Percentiles rank a stretch among this genome's conserved stretches.
Evolutionary conservation across 2,888 invertebrate species (phyloP).

Genomic region (Orchesella flavescens): DNA sequence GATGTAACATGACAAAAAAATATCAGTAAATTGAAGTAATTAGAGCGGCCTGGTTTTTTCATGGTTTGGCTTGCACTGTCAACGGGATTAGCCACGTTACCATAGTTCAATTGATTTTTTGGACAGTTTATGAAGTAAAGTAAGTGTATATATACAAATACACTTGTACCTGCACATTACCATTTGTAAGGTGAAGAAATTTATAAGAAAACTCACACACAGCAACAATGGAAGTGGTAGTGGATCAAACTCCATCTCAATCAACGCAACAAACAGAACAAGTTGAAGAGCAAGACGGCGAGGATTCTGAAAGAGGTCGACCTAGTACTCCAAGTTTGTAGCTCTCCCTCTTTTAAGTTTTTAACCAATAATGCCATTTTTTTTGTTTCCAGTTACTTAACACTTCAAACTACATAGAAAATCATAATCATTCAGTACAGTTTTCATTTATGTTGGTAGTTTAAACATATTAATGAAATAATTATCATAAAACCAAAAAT

Average conservation of each 20-base stretch:
- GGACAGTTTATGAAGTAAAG: neutral
- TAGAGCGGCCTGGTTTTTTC: too few species aligned
- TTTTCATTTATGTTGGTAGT: neutral
- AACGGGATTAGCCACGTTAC: neutral
- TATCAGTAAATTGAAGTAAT: neutral
- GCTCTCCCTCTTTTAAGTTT: conserved; percentile 41
- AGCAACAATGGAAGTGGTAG: conserved; percentile 17
- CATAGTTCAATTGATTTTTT: neutral
- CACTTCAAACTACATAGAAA: too few species aligned
- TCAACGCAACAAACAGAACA: conserved; percentile 21
- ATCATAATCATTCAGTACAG: neutral
- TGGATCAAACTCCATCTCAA: neutral
- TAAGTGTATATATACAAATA: too few species aligned
- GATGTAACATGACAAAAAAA: neutral
- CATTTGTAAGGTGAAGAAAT: neutral
- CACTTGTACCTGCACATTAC: too few species aligned
- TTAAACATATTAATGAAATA: too few species aligned
- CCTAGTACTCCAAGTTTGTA: conserved; percentile 70
- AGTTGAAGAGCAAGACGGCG: conserved; percentile 42
- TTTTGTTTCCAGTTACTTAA: neutral
- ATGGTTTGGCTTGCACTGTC: neutral
- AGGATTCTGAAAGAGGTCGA: conserved; percentile 65
- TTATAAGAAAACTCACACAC: neutral
- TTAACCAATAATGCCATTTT: neutral
- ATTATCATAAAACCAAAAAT: too few species aligned